Percentiles rank a stretch among this genome's conserved stretches.
These are phyloP conservation scores for Poeciliopsis occidentalis DNA, from an alignment of 2,113 vertebrate species.

Conservation along the genomic window DNA sequence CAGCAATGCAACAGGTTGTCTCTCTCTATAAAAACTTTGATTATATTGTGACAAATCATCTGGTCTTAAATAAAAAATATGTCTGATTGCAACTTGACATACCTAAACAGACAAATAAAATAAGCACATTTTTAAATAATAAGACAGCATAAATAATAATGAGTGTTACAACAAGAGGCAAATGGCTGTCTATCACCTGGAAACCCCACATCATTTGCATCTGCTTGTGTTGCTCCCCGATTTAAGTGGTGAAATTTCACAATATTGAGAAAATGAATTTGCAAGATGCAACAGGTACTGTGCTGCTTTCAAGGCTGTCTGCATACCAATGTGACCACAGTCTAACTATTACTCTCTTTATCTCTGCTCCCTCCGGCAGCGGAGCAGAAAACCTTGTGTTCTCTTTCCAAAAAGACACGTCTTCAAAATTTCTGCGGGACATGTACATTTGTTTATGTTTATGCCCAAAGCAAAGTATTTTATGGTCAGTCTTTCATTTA, in stretches of 20 bases:
- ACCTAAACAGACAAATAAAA: neutral
- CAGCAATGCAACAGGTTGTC: no score
- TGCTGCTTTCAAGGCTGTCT: slow-evolving; percentile 80
- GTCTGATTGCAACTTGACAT: neutral
- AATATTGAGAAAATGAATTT: slow-evolving; percentile 81
- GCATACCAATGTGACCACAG: slow-evolving; percentile 85
- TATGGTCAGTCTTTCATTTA: slow-evolving; percentile 45
- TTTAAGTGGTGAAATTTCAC: slow-evolving; percentile 76
- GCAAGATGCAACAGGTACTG: slow-evolving; percentile 85
- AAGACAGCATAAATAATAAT: neutral
- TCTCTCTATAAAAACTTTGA: no score
- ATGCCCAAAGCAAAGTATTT: slow-evolving; percentile 73
- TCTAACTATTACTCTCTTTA: slow-evolving; percentile 84
- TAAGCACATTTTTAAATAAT: neutral
- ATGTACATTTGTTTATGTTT: slow-evolving; percentile 79
- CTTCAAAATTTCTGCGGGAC: slow-evolving; percentile 68
- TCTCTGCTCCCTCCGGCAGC: slow-evolving; percentile 78
- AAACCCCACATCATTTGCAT: slow-evolving; percentile 10
- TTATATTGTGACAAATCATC: neutral
- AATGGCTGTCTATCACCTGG: neutral
- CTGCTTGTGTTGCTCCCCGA: slow-evolving; percentile 41
- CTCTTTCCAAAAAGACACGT: slow-evolving; percentile 70
- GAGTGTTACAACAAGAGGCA: neutral
- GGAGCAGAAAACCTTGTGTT: slow-evolving; percentile 77
- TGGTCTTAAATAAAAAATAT: neutral